Evolutionary conservation across 2,888 invertebrate species (phyloP), one percentile per base, ranked within the genome.

Genomic region (Saturnia pavonia): DNA sequence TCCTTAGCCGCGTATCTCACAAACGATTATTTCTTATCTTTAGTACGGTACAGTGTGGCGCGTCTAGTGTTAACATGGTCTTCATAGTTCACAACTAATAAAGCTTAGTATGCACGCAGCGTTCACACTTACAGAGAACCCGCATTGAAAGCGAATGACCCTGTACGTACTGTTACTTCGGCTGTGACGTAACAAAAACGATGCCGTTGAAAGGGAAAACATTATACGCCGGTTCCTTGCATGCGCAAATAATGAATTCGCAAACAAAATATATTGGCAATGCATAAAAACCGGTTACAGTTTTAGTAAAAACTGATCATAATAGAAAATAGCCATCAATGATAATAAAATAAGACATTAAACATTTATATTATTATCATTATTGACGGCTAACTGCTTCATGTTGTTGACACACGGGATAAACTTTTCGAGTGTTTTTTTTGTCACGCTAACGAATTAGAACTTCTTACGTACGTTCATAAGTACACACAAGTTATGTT

Each of bases 161-260:
- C 65, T 65, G 65, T 65, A 63, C 34, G 65, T 40, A 65, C 65
- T 40, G 65, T 65, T 65, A 65, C 65, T n/a, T 40, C 65, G 65
- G 65, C 11, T 11, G 65, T 65, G 65, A 65, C 65, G 65, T 40
- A 65, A 65, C n/a, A 40, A 27, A 34, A 57, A 63, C 34, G 63
- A 40, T 65, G 65, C n/a, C 40, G 40, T 40, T 19, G 65, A 65
- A 65, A 65, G 65, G 65, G 65, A 65, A 65, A 65, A 34, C 65
- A 65, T 65, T 65, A 40, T 40, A 40, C n/a, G 11, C 40, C 65
- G 65, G 65, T 65, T 65, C 25, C 57, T 57, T 54, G 22, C 22
- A 51, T 43, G 43, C 43, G 43, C 43, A 43, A 43, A 43, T 43
- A 43, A 43, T 43, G 43, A 43, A 43, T 51, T 51, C 51, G 51